Evolutionary conservation across 2,888 invertebrate genomes (phyloP).

Genomic region (Ichneumoninae sp.): DNA sequence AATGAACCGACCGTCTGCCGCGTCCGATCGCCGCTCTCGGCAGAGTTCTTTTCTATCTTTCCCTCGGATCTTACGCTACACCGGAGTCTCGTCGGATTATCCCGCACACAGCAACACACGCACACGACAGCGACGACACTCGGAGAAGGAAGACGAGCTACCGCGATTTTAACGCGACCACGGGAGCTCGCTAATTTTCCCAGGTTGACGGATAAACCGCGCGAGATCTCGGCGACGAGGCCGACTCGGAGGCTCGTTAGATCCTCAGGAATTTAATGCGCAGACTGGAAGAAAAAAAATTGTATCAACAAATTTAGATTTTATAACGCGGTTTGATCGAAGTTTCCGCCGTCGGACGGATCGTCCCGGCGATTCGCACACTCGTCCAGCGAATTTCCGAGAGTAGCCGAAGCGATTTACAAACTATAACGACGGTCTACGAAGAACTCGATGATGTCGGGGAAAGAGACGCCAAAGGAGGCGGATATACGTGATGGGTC

Average conservation of each 20-base stretch:
- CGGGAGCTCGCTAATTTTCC: conserved; percentile 33
- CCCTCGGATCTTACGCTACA: background rate
- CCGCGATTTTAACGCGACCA: conserved; percentile 21
- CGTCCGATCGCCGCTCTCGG: conserved; percentile 33
- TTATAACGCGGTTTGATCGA: conserved; percentile 38
- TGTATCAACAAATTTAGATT: conserved; percentile 23
- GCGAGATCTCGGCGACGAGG: conserved; percentile 16
- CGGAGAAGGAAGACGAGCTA: conserved; percentile 30
- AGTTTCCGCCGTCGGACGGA: conserved; percentile 14
- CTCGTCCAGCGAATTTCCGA: background rate
- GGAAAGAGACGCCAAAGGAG: background rate
- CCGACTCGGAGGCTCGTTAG: conserved; percentile 42
- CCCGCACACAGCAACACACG: background rate
- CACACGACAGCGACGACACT: background rate
- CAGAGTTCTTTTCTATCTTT: conserved; percentile 30
- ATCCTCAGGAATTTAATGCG: conserved; percentile 42
- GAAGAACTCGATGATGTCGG: background rate
- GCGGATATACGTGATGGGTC: background rate
- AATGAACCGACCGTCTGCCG: conserved; percentile 69
- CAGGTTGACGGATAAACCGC: conserved; percentile 21
- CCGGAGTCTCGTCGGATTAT: conserved; percentile 19
- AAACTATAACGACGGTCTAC: background rate
- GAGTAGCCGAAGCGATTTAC: background rate
- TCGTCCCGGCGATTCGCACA: background rate
- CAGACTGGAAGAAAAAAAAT: conserved; percentile 3